Conservation (phyloP, 2,888 invertebrate species). For the Thelaira solivaga region DNA sequence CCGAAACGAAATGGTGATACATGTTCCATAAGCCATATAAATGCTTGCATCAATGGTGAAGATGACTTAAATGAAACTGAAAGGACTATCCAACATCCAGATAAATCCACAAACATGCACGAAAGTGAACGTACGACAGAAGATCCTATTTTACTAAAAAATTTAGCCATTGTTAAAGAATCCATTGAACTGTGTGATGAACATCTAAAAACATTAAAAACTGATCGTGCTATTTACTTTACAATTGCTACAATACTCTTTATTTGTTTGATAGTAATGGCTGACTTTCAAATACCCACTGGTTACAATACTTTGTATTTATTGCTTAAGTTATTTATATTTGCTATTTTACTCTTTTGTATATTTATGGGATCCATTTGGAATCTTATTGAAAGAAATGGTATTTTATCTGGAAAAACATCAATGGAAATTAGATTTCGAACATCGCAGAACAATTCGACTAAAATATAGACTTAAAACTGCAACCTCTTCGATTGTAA, state of each 20-base stretch:
- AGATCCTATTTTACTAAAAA: slow-evolving; percentile 61
- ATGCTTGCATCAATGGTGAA: slow-evolving; percentile 22
- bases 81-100: slow-evolving; percentile 3
- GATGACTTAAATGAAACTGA: neutral
- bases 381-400: slow-evolving; percentile 89
- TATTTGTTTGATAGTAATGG: slow-evolving; percentile 70
- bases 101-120: slow-evolving; percentile 6
- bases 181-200: slow-evolving; percentile 73
- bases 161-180: slow-evolving; percentile 71
- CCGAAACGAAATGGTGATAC: slow-evolving; percentile 31
- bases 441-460: slow-evolving; percentile 37
- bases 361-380: slow-evolving; percentile 88
- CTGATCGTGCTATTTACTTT: slow-evolving; percentile 74
- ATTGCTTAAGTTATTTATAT: slow-evolving; percentile 81
- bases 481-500: no score
- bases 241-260: slow-evolving; percentile 68
- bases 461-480: no score
- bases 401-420: slow-evolving; percentile 84
- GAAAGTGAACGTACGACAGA: slow-evolving; percentile 25
- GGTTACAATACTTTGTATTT: slow-evolving; percentile 77
- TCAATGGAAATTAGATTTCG: slow-evolving; percentile 81
- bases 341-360: slow-evolving; percentile 82
- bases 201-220: slow-evolving; percentile 72
- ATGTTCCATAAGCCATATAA: slow-evolving; percentile 43
- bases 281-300: slow-evolving; percentile 71